Evolutionary conservation across 2,113 vertebrate genomes (phyloP), one percentile per base, ranked within the genome.

Genomic region (Tupaia tana): DNA sequence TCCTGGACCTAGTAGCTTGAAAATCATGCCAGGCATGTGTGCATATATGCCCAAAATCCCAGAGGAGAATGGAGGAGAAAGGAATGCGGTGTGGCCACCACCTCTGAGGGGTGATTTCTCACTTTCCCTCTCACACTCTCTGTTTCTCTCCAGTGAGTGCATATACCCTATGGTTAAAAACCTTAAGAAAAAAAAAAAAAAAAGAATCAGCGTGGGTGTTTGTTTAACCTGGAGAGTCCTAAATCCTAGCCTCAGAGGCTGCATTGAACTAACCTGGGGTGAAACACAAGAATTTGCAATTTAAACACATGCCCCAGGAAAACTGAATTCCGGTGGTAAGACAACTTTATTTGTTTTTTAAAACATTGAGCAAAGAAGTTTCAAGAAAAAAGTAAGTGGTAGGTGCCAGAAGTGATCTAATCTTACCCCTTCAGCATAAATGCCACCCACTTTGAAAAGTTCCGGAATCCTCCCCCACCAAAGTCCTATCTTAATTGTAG

Each of bases 351-450:
- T n/a, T n/a, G n/a, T n/a, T n/a, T 80, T 74, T 74, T 54, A 52
- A 93, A 90, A 90, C 43, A 86, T 13, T 15, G 25, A 95, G 58
- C 63, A 66, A 43, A 94, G 84, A 9, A 6, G 22, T 89, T 78
- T 82, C 54, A 54, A 61, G 18, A 90, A 64, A 80, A 85, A n/a
- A 3, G 11, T 19, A 31, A 69, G 15, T 7, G 7, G 10, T 61
- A 31, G 79, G 27, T 16, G 5, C 31, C 11, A 29, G 31, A 82
- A 92, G 67, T 43, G 16, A 3, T 58, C 29, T 34, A 8, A 61
- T 75, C 9, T 77, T 22, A 22, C 27, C 56, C 11, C 0, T 34
- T 31, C 27, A 19, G 9, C 20, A 1, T 31, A 92, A 59, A 4
- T 16, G 12, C 12, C n/a, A 27, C 19, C 15, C 20, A 14, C 34